Evolutionary conservation across 2,113 vertebrate species (phyloP).

Genomic region (Otis tarda): DNA sequence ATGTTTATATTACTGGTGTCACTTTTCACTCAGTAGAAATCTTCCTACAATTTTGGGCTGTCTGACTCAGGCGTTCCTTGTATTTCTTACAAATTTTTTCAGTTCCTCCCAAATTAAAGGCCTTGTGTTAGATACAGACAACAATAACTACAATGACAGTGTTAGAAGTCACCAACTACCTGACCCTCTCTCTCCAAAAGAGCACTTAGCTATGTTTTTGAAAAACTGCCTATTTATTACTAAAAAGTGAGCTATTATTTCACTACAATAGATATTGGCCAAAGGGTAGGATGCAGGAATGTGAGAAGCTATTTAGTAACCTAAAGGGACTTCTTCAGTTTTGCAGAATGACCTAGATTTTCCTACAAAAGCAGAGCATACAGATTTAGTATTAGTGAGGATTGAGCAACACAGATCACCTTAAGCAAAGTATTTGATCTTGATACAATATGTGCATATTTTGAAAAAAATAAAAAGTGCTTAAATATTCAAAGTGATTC

Average conservation of each 20-base stretch:
- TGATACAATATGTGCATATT: background rate
- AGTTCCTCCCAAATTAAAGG: background rate
- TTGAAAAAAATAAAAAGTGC: background rate
- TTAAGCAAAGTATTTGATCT: background rate
- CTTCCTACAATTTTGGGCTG: background rate
- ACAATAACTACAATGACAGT: background rate
- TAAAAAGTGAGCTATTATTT: background rate
- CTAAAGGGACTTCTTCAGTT: background rate
- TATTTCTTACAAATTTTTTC: background rate
- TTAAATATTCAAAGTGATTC: background rate
- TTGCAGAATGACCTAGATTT: slow-evolving; percentile 25
- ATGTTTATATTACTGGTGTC: background rate
- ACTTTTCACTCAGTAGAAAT: background rate
- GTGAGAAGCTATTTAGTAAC: background rate
- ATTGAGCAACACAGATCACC: background rate
- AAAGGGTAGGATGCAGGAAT: background rate
- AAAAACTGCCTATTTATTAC: background rate
- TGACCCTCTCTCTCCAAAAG: background rate
- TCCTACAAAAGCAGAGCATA: background rate
- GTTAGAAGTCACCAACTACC: background rate
- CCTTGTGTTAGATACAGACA: background rate
- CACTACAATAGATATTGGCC: background rate
- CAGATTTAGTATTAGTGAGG: background rate
- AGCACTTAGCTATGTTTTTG: background rate
- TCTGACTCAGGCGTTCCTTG: background rate